A percentile compares a stretch with the other conserved stretches of the same genome.
Conservation (phyloP, 2,113 vertebrate genomes). For the Festucalex cinctus region DNA sequence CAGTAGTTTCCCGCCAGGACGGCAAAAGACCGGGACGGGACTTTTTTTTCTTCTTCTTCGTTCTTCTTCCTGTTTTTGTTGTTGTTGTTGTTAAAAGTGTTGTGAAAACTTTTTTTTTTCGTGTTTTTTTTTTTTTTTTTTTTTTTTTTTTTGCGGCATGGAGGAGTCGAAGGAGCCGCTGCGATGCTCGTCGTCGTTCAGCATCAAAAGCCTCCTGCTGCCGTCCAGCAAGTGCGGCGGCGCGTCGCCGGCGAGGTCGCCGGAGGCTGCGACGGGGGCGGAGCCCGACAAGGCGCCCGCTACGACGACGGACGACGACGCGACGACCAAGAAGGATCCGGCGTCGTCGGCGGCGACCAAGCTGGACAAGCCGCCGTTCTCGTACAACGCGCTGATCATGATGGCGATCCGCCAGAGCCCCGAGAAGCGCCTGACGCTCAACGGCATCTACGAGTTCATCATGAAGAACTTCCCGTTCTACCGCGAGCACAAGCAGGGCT, state of each 20-base stretch:
- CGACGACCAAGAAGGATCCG: no score
- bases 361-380: slow-evolving; percentile 78
- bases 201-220: slow-evolving; percentile 78
- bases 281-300: slow-evolving; percentile 49
- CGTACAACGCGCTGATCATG: slow-evolving; percentile 81
- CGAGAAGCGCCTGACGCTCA: slow-evolving; percentile 77
- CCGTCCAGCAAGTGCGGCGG: slow-evolving; percentile 68
- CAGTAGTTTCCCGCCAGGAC: slow-evolving; percentile 43
- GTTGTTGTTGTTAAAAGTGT: neutral
- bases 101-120: slow-evolving; percentile 9
- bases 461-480: slow-evolving; percentile 81
- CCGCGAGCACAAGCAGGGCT: slow-evolving; percentile 80
- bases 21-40: slow-evolving; percentile 40
- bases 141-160: slow-evolving; percentile 55
- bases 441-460: slow-evolving; percentile 81
- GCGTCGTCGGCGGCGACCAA: slow-evolving; percentile 55
- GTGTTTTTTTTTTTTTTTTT: slow-evolving; percentile 32
- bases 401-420: slow-evolving; percentile 80
- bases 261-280: slow-evolving; percentile 44
- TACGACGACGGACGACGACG: no score
- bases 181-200: slow-evolving; percentile 76
- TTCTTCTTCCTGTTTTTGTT: slow-evolving; percentile 7
- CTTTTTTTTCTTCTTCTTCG: no score
- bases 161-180: slow-evolving; percentile 69
- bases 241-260: slow-evolving; percentile 43